Percentiles rank a stretch among this genome's conserved stretches.
These are phyloP conservation scores for Horisme vitalbata DNA, from an alignment of 2,888 invertebrate genomes.

Conservation along the genomic window DNA sequence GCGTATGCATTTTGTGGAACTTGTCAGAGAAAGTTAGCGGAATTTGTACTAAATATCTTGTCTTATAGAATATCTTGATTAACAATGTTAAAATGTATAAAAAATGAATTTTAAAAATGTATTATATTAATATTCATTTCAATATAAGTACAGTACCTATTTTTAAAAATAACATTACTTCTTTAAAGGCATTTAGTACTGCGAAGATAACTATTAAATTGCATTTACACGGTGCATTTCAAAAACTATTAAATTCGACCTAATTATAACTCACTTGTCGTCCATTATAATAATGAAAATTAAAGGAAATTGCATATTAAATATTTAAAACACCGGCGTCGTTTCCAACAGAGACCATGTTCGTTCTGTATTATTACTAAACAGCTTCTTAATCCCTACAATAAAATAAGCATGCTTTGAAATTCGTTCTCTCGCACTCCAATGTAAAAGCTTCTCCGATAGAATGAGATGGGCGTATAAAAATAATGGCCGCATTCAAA, in stretches of 20 bases:
- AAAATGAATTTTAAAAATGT: no score
- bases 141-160: no score
- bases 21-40: no score
- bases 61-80: no score
- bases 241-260: conserved; percentile 56
- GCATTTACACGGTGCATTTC: conserved; percentile 40
- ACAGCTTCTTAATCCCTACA: conserved; percentile 75
- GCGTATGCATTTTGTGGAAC: no score
- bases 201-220: conserved; percentile 10
- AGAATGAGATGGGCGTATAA: conserved; percentile 49
- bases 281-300: conserved; percentile 68
- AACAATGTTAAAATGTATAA: no score
- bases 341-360: conserved; percentile 73
- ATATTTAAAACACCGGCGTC: conserved; percentile 76
- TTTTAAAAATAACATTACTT: no score
- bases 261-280: conserved; percentile 63
- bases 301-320: conserved; percentile 78
- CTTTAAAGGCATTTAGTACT: not conserved
- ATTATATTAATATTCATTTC: no score
- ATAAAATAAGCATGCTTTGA: conserved; percentile 46
- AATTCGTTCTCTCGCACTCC: conserved; percentile 54
- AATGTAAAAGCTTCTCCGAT: conserved; percentile 39
- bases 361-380: conserved; percentile 77
- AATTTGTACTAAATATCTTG: no score
- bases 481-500: conserved; percentile 37